Percentiles rank a stretch among this genome's conserved stretches.
These are phyloP conservation scores for Heliothis peltigera DNA, from an alignment of 2,888 invertebrate species.

Conservation along the genomic window DNA sequence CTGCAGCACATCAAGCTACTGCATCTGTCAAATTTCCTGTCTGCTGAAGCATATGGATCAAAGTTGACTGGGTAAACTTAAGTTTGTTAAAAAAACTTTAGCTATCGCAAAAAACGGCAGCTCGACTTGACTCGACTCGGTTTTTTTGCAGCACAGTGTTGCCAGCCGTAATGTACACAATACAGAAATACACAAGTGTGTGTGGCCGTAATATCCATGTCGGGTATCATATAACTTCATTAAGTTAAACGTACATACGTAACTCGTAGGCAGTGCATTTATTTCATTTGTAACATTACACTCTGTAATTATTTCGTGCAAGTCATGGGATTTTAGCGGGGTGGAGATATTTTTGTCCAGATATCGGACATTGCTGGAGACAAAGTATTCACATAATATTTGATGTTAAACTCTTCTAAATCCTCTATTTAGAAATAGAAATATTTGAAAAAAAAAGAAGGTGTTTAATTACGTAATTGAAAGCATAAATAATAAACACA, in stretches of 20 bases:
- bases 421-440: too few species aligned
- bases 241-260: constrained; percentile 60
- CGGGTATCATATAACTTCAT: constrained; percentile 67
- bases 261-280: constrained; percentile 63
- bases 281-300: constrained; percentile 66
- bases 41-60: too few species aligned
- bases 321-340: constrained; percentile 37
- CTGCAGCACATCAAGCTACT: too few species aligned
- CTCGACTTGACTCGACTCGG: background rate
- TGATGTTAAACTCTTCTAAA: too few species aligned
- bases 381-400: too few species aligned
- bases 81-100: background rate
- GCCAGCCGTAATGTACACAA: constrained; percentile 5
- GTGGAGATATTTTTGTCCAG: fast-evolving
- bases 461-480: too few species aligned
- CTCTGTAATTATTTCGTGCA: constrained; percentile 62
- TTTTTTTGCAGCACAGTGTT: constrained; percentile 9
- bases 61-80: too few species aligned
- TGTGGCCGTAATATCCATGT: constrained; percentile 36
- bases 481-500: too few species aligned
- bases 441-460: too few species aligned
- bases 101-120: background rate
- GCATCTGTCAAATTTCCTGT: too few species aligned
- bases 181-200: constrained; percentile 3
- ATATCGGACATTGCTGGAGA: too few species aligned